These are phyloP conservation scores for Gallirallus australis DNA, from an alignment of 2,797 vertebrate genomes.

Conservation along the genomic window DNA sequence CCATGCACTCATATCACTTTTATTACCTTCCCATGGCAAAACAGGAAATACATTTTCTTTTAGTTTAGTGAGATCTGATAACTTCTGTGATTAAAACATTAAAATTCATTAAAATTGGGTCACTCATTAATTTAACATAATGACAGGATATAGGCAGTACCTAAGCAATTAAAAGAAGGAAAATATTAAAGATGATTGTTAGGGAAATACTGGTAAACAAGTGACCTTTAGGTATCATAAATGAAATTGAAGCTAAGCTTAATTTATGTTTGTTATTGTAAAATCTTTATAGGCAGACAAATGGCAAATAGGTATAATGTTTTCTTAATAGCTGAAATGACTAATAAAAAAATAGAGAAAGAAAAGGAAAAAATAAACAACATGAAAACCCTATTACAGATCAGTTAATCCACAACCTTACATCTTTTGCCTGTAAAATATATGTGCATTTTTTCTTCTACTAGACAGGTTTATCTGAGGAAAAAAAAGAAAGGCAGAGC, in stretches of 20 bases:
- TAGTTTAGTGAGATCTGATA: background rate
- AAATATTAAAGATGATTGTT: background rate
- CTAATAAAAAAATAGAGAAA: background rate
- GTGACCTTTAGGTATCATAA: background rate
- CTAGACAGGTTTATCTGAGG: background rate
- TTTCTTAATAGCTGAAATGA: background rate
- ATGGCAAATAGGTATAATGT: background rate
- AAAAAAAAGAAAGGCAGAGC: background rate
- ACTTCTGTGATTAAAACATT: background rate
- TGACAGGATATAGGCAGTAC: background rate
- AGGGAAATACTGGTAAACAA: background rate
- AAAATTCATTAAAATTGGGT: background rate
- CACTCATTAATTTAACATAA: background rate
- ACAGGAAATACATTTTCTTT: background rate
- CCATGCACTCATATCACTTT: background rate
- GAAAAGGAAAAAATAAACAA: accelerated
- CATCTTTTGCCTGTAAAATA: background rate
- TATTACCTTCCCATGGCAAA: background rate
- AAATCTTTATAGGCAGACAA: background rate
- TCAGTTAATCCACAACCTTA: background rate
- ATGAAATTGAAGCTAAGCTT: background rate
- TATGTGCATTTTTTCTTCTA: background rate
- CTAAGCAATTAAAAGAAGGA: background rate
- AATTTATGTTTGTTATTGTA: background rate
- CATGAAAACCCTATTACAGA: background rate